Base-by-base conservation (phyloP, 2,888 invertebrate genomes). In the Drosophila tanythrix region DNA sequence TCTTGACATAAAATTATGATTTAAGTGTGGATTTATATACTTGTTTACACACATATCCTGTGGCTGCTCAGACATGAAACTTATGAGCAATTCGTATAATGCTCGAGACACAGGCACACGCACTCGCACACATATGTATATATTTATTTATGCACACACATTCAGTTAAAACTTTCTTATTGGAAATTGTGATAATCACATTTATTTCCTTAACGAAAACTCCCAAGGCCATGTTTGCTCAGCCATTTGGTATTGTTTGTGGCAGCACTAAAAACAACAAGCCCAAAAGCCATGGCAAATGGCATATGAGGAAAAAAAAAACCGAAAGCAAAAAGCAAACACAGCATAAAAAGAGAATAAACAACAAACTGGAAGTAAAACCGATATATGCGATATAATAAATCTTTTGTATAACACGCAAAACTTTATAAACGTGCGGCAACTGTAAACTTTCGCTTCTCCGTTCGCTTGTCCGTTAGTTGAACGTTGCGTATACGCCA, bases 331-430 rank as follows among this genome's bases (percentile, higher is more conserved):
- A 78, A 81, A 76, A 67, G 73, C 83, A 78, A 83, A 46, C 81
- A 83, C 70, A 74, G 69, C 59, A 70, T 52, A 36, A 63, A 74
- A 68, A 59, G 40, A 53, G 43, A 62, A 48, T 55, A 7, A 58
- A 70, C 53, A 31, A 62, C 46, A 57, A 35, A 65, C 8, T 67
- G 74, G 65, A 74, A 48, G 36, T 71, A 70, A 65, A 59, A 69
- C 25, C 46, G 50, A 66, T 60, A 83, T 87, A 83, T 87, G 46
- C 15, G 46, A 46, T 46, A 46, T 46, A 83, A 83, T 83, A 83
- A 85, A 84, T 84, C 85, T 85, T 82, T 88, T 83, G 79, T 85
- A 85, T 83, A 88, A 88, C 86, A 84, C 83, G 88, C 81, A 88
- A 80, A 85, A 85, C 88, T 88, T 84, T 84, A 82, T 80, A 85